Base-by-base conservation (phyloP, 92 coral and sea anemone genomes). In the Parazoanthus darwini region DNA sequence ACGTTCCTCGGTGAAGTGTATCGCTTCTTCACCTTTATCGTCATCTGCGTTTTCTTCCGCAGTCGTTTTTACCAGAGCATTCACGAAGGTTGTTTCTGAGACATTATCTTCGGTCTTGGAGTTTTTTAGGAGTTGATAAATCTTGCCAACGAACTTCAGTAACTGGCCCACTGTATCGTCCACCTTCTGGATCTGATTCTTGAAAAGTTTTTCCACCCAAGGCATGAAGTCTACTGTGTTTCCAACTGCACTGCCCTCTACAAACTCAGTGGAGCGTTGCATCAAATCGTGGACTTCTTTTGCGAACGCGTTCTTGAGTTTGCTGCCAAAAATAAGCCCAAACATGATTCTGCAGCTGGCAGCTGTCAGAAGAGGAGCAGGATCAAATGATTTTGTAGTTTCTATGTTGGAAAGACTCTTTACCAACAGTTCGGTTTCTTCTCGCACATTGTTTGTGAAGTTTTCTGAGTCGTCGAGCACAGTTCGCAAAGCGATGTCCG, bases 191-290 rank as follows among this genome's bases (percentile, higher is more conserved):
- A 95, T 93, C 73, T 93, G 94, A 78, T 90, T 90, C 89, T 90
- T 88, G 78, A 95, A 93, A 23, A 95, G 91, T 38, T 90, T 89
- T 56, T 93, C 92, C 82, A 95, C 90, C 99, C 99, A 97, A 8
- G 99, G 99, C 96, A 97, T 91, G 85, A 97, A 95, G 82, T 97
- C 99, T 37, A 94, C 98, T 51, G 92, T 87, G 82, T 95, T 97
- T 18, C 96, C 94, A 22, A 94, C 96, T 10, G 94, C 96, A 74
- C 96, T 95, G 90, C 80, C 92, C 71, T 97, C 98, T 42, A 95
- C 92, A 59, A 93, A 97, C 67, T 93, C 99, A 22, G 94, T 94
- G 10, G 99, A 95, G 72, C 91, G 90, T 51, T 93, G 89, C 94
- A 95, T 94, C 90, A 97, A 83, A 29, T 92, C 88, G 71, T 92